A percentile compares a stretch with the other conserved stretches of the same genome.
Evolutionary conservation across 2,797 vertebrate species (phyloP).

Genomic region (Ptychadena robeensis): DNA sequence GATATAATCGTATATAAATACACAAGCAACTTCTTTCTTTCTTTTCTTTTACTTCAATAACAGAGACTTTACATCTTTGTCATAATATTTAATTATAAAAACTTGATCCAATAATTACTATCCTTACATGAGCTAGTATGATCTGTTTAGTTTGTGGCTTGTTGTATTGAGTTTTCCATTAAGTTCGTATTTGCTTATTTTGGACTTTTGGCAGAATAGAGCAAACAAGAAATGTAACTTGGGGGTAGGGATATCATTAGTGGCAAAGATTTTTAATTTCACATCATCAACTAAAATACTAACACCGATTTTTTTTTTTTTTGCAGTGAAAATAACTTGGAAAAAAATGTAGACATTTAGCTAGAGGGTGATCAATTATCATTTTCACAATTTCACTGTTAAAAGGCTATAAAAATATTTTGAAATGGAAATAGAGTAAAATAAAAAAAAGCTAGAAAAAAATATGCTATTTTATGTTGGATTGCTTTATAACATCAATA

Average conservation of each 20-base stretch:
- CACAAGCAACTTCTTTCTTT: not conserved
- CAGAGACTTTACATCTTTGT: not conserved
- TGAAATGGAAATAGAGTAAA: constrained; percentile 13
- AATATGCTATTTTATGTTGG: constrained; percentile 8
- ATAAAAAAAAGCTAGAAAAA: constrained; percentile 32
- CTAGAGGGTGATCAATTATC: constrained; percentile 42
- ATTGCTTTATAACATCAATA: not conserved
- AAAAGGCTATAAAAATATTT: constrained; percentile 29
- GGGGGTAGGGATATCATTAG: constrained; percentile 19
- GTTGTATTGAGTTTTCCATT: not conserved
- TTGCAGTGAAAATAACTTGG: constrained; percentile 3
- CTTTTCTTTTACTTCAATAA: not conserved
- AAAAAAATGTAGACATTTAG: constrained; percentile 23
- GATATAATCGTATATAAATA: not conserved
- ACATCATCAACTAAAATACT: constrained; percentile 27
- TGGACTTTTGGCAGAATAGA: constrained; percentile 15
- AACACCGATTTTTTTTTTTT: not conserved
- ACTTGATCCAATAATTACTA: constrained; percentile 11
- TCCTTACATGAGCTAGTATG: constrained; percentile 10
- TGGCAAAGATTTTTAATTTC: constrained; percentile 33
- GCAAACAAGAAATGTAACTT: constrained; percentile 2
- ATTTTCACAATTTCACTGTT: constrained; percentile 22
- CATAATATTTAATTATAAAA: not conserved
- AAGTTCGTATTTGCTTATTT: not conserved
- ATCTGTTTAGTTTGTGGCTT: not conserved